These are phyloP conservation scores for Amia ocellicauda DNA, from an alignment of 2,113 vertebrate species.

Conservation along the genomic window DNA sequence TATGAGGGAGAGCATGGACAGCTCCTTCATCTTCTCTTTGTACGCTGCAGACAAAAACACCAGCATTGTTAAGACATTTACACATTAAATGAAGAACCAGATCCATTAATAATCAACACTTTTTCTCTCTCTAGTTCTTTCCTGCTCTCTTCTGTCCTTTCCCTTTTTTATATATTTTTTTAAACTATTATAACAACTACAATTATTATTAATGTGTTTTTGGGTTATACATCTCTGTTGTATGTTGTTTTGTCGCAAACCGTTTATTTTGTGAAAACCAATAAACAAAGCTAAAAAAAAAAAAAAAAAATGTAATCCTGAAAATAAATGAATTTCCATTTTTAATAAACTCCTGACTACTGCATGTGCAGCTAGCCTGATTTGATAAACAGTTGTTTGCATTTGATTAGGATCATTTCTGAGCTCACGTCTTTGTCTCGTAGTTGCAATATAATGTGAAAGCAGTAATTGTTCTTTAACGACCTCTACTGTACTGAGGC, in stretches of 20 bases:
- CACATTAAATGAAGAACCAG: background rate
- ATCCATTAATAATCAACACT: no score
- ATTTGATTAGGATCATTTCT: background rate
- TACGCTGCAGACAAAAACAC: constrained; percentile 75
- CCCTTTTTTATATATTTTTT: no score
- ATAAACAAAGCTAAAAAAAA: no score
- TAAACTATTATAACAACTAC: no score
- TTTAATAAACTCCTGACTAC: background rate
- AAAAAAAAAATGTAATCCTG: background rate
- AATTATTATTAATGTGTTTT: no score
- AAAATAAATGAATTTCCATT: background rate
- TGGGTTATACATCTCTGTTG: no score
- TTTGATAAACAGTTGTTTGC: background rate
- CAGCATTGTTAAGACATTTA: background rate
- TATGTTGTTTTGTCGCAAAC: no score
- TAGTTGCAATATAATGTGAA: background rate
- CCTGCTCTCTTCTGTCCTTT: no score
- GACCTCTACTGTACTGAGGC: background rate
- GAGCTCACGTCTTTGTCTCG: background rate
- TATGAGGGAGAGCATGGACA: constrained; percentile 93
- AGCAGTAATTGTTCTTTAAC: background rate
- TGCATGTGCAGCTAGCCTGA: background rate
- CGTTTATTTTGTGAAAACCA: no score
- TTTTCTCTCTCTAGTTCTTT: no score
- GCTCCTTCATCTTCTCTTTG: constrained; percentile 99